phyloP scores from a whole-genome alignment of 1,140 invertebrate species.

The Aleiodes sp. region DNA sequence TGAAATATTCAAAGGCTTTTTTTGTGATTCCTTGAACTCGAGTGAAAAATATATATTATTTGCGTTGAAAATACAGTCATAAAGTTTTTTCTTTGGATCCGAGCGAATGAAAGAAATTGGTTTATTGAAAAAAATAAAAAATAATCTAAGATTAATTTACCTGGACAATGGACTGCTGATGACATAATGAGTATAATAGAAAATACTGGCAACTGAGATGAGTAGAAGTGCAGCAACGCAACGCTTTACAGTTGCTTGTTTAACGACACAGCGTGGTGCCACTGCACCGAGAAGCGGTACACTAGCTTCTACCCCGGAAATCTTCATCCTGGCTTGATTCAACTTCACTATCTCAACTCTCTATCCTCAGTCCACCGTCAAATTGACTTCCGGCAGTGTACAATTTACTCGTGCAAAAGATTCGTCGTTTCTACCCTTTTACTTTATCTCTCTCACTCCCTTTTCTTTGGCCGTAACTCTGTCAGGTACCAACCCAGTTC shows the following conservation, averaged over 20 bases:
- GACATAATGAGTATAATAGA: conserved; percentile 79
- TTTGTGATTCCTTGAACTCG: too few relatives aligned
- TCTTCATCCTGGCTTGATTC: conserved; percentile 52
- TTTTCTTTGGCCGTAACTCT: not conserved
- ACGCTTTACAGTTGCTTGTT: conserved; percentile 76
- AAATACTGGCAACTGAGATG: conserved; percentile 75
- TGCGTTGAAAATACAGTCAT: too few relatives aligned
- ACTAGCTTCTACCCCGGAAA: conserved; percentile 56
- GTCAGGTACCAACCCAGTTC: conserved; percentile 2
- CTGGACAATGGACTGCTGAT: conserved; percentile 76
- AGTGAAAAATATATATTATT: too few relatives aligned
- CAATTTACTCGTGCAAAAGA: conserved; percentile 14
- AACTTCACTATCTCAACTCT: not conserved
- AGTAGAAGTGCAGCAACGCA: conserved; percentile 75
- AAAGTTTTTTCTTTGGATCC: too few relatives aligned
- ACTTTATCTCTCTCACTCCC: not conserved
- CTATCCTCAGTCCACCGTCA: not conserved
- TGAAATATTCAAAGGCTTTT: not conserved
- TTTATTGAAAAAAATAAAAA: too few relatives aligned
- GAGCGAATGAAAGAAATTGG: conserved; percentile 15
- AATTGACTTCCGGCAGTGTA: conserved; percentile 15
- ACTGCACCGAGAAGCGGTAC: conserved; percentile 60
- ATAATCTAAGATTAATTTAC: conserved; percentile 61
- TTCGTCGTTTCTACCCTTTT: not conserved
- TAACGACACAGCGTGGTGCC: conserved; percentile 69